phyloP scores from a whole-genome alignment of 2,888 invertebrate genomes.

The Buathra laborator region DNA sequence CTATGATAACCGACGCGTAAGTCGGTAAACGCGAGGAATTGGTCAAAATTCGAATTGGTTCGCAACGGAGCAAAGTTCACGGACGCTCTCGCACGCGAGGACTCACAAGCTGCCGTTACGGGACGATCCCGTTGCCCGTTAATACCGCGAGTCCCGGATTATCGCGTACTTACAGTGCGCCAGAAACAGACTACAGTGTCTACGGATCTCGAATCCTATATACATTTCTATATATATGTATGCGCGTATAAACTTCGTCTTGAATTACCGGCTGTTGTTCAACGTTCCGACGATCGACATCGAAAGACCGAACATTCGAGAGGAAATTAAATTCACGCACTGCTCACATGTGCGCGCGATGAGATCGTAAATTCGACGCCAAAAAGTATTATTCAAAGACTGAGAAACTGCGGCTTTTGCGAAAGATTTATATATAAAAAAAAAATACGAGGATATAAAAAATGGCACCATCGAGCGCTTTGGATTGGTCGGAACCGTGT shows the following conservation, averaged over 20 bases:
- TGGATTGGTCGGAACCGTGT: conserved; percentile 83
- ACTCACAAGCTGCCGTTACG: conserved; percentile 38
- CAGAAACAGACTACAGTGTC: conserved; percentile 9
- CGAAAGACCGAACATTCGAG: neutral
- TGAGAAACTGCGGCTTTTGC: conserved; percentile 9
- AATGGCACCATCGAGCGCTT: conserved; percentile 81
- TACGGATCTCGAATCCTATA: neutral
- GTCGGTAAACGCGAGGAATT: neutral
- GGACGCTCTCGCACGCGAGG: conserved; percentile 41
- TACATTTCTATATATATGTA: conserved; percentile 1
- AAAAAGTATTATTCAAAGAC: conserved; percentile 39
- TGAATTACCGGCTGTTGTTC: conserved; percentile 13
- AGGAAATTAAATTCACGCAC: neutral
- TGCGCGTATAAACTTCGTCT: conserved; percentile 4
- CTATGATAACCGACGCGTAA: neutral
- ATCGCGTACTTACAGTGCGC: conserved; percentile 25
- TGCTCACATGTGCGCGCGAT: neutral
- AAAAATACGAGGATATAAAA: conserved; percentile 13
- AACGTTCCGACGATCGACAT: conserved; percentile 21
- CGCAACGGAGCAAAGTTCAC: conserved; percentile 62
- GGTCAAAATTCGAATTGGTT: conserved; percentile 51
- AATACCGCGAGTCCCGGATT: conserved; percentile 26
- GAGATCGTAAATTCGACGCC: neutral
- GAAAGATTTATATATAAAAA: neutral
- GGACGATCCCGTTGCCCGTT: conserved; percentile 53